Percentiles rank a stretch among this genome's conserved stretches.
Conservation (phyloP, 1,140 invertebrate species). For the Sinonovacula constricta region DNA sequence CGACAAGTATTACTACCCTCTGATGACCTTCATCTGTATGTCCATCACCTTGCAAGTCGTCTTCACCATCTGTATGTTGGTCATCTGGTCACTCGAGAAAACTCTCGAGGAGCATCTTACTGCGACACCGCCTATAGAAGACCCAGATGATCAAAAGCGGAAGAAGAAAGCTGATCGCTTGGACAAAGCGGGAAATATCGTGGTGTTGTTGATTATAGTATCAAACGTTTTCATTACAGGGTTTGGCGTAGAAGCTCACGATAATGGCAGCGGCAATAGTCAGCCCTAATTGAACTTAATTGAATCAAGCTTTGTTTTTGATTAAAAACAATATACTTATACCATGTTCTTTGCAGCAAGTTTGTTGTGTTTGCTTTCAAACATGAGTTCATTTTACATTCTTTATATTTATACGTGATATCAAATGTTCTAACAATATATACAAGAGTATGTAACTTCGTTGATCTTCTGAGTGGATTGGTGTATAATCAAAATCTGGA, state of each 20-base stretch:
- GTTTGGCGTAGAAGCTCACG: conserved; percentile 43
- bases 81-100: conserved; percentile 42
- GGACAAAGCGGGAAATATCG: conserved; percentile 39
- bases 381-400: no score
- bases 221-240: conserved; percentile 47
- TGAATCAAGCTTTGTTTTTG: no score
- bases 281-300: no score
- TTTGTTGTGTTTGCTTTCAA: no score
- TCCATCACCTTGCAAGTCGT: conserved; percentile 30
- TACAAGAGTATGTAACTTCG: no score
- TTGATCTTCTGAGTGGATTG: no score
- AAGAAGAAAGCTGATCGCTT: conserved; percentile 14
- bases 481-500: no score
- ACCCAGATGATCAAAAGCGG: not conserved
- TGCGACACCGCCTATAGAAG: not conserved
- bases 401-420: no score
- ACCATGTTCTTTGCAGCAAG: no score
- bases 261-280: no score
- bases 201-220: conserved; percentile 42
- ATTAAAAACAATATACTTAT: no score
- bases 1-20: conserved; percentile 42
- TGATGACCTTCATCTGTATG: conserved; percentile 22
- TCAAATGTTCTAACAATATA: no score
- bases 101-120: conserved; percentile 18
- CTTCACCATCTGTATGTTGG: conserved; percentile 48